phyloP scores from a whole-genome alignment of 2,797 vertebrate genomes.

The Graptemys geographica region DNA sequence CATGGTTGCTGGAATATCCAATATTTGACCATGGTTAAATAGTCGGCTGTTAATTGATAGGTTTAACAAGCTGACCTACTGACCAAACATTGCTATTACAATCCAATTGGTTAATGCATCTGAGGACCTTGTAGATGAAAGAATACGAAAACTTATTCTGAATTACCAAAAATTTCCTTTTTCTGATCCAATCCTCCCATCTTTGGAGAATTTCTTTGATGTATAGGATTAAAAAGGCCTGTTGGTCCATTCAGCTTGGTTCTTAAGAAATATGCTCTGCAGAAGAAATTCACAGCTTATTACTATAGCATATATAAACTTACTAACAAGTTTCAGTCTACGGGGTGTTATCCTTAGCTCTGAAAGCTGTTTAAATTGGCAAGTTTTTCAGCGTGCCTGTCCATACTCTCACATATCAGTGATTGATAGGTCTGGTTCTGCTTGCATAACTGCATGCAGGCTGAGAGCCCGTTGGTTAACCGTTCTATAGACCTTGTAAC shows the following conservation, averaged over 20 bases:
- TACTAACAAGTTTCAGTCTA: background rate
- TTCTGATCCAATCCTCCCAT: background rate
- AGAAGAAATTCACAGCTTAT: background rate
- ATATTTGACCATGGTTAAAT: background rate
- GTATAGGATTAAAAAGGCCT: background rate
- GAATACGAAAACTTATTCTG: background rate
- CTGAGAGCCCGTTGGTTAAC: background rate
- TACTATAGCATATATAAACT: background rate
- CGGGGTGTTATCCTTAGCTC: background rate
- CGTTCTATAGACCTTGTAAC: background rate
- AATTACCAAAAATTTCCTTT: background rate
- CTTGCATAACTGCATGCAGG: background rate
- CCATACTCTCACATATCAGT: background rate
- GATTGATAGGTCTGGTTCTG: background rate
- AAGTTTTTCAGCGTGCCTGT: slow-evolving; percentile 2
- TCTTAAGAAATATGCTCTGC: background rate
- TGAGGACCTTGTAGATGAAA: background rate
- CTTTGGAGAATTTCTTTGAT: background rate
- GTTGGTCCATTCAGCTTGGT: background rate
- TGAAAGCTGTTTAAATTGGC: background rate
- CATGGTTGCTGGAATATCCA: background rate
- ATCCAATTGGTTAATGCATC: background rate
- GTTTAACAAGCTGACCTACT: too few relatives aligned
- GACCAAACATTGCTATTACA: background rate
- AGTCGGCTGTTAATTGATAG: background rate